Base-by-base conservation (phyloP, 2,797 vertebrate species). In the Galago senegalensis region DNA sequence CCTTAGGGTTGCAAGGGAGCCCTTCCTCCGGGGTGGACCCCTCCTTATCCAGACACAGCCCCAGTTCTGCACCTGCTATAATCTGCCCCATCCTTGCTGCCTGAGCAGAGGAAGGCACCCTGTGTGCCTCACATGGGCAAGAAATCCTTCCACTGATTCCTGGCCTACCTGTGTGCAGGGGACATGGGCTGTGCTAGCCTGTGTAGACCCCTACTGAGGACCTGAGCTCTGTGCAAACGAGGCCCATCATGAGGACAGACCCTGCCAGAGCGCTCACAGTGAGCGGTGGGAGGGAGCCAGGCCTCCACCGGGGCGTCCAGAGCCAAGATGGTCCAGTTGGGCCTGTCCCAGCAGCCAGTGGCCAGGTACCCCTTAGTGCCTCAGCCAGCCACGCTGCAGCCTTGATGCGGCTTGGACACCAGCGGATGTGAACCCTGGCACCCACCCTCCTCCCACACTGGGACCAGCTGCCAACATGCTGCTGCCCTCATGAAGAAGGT, bases 261-360 rank as follows among this genome's bases (percentile, higher is more conserved):
- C 31, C 17, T 29, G 17, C 29, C 29, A 12, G 34, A 34, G 17
- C 14, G 40, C 37, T 6, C 25, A 2, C 9, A 7, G 8, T 2
- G 37, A n/a, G 56, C 21, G 20, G 25, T 17, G 23, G 49, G 40
- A 11, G 18, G 34, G 23, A 10, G 27, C 21, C 27, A 1, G 65
- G 23, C 8, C 34, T n/a, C 29, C 14, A 23, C 12, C 0, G 0
- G 0, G 67, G 16, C 14, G 56, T 20, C 49, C 7, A 31, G 21
- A 23, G 21, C 18, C 69, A 1, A 9, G 31, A 12, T 0, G 25
- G n/a, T 13, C 63, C 12, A 11, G 34, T 3, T 8, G 61, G 16
- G 18, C 31, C 56, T 18, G 43, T 18, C 25, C n/a, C 43, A 58
- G 46, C 6, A 46, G 60, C 20, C 31, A 13, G 23, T 12, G 18